phyloP scores from a whole-genome alignment of 2,888 invertebrate genomes.

The Stegana nigrithorax region DNA sequence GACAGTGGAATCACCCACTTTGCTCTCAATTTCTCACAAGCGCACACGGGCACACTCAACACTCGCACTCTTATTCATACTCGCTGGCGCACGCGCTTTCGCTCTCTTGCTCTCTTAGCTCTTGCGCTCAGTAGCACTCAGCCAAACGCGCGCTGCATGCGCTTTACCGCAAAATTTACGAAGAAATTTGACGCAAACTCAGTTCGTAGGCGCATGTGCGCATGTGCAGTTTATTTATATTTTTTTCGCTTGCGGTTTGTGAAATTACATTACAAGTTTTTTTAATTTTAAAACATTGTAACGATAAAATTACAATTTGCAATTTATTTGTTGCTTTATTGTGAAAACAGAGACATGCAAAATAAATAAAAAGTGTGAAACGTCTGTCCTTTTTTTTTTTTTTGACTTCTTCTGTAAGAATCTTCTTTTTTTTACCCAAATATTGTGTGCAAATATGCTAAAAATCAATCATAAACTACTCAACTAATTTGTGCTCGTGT shows the following conservation, averaged over 20 bases:
- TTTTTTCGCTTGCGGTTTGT: constrained; percentile 26
- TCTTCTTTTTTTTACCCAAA: background rate
- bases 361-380: background rate
- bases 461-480: background rate
- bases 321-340: background rate
- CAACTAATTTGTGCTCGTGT: background rate
- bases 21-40: too few relatives aligned
- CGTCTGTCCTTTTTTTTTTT: constrained; percentile 13
- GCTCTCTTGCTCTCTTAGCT: background rate
- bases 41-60: too few relatives aligned
- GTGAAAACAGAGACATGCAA: too few relatives aligned
- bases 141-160: constrained; percentile 18
- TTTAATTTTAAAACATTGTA: too few relatives aligned
- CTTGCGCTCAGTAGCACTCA: background rate
- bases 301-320: too few relatives aligned
- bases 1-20: too few relatives aligned
- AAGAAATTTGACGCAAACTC: constrained; percentile 43
- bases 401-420: too few relatives aligned
- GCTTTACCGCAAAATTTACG: constrained; percentile 51
- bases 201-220: constrained; percentile 59
- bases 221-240: constrained; percentile 53
- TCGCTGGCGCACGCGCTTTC: too few relatives aligned
- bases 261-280: too few relatives aligned
- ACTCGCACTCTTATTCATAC: too few relatives aligned
- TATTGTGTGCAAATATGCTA: background rate